A percentile compares a stretch with the other conserved stretches of the same genome.
These are phyloP conservation scores for Sinhomidia bicolor DNA, from an alignment of 2,888 invertebrate species.

Conservation along the genomic window DNA sequence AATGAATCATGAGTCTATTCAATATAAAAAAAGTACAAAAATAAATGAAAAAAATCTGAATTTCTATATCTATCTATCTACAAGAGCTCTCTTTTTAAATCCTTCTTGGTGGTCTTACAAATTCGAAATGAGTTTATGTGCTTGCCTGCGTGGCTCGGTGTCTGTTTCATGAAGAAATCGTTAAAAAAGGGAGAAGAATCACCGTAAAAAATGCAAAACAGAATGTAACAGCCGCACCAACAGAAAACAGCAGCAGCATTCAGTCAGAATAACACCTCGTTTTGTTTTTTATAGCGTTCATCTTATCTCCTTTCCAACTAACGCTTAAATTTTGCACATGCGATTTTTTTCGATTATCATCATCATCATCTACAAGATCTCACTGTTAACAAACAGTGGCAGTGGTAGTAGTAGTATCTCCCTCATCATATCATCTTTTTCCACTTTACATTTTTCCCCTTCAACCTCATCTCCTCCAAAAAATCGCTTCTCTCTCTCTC, in stretches of 20 bases:
- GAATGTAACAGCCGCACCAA: background rate
- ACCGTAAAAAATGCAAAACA: background rate
- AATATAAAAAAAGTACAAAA: constrained; percentile 24
- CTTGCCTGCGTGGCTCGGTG: too few species aligned
- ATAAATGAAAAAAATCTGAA: constrained; percentile 24
- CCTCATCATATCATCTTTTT: constrained; percentile 21
- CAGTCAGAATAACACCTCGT: background rate
- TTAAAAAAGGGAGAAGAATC: background rate
- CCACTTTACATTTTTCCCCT: background rate
- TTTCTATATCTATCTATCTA: too few species aligned
- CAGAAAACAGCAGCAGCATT: background rate
- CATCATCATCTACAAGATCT: background rate
- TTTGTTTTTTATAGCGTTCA: background rate
- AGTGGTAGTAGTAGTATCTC: too few species aligned
- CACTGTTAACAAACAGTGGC: background rate
- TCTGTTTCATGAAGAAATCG: background rate
- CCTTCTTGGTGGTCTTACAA: constrained; percentile 28
- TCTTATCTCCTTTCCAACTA: background rate
- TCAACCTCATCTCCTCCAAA: constrained; percentile 12
- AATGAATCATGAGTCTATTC: too few species aligned
- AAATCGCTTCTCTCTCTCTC: background rate
- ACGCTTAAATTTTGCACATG: constrained; percentile 35
- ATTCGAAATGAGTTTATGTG: background rate
- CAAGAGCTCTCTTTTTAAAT: background rate
- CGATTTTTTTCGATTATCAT: background rate